phyloP scores from a whole-genome alignment of 2,113 vertebrate species.

The Nothoprocta perdicaria region DNA sequence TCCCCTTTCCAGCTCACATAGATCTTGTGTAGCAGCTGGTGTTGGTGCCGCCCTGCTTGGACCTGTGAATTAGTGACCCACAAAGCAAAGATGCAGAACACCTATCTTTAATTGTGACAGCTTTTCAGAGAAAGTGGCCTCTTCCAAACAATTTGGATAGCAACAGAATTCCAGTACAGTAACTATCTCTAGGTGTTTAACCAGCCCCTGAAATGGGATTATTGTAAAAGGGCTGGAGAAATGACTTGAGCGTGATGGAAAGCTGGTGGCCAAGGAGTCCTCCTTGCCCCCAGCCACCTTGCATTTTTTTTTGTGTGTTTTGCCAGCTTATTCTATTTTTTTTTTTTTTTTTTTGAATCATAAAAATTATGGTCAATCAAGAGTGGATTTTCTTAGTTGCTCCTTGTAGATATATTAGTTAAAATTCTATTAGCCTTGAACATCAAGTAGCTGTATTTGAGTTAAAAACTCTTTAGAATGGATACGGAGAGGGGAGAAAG shows the following conservation, averaged over 20 bases:
- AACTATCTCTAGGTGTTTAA: not conserved
- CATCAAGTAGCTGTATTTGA: not conserved
- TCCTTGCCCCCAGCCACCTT: not conserved
- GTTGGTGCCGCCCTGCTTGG: not conserved
- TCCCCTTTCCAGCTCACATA: not conserved
- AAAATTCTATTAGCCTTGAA: not conserved
- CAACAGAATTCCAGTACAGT: not conserved
- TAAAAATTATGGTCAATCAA: not conserved
- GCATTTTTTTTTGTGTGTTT: not conserved
- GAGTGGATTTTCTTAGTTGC: not conserved
- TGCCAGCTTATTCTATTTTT: not conserved
- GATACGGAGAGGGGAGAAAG: not conserved
- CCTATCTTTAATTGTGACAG: not conserved
- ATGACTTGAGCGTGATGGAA: not conserved
- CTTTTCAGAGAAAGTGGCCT: not conserved
- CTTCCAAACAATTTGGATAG: not conserved
- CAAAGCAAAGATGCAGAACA: not conserved
- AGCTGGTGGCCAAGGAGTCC: fast-evolving
- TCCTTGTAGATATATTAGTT: not conserved
- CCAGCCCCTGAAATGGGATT: not conserved
- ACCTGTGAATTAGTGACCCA: not conserved
- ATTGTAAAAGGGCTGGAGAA: not conserved
- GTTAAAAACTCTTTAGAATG: not conserved
- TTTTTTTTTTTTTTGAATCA: not conserved
- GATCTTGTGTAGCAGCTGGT: not conserved